Evolutionary conservation across 2,797 vertebrate species (phyloP), one percentile per base, ranked within the genome.

Genomic region (Megaceryle alcyon): DNA sequence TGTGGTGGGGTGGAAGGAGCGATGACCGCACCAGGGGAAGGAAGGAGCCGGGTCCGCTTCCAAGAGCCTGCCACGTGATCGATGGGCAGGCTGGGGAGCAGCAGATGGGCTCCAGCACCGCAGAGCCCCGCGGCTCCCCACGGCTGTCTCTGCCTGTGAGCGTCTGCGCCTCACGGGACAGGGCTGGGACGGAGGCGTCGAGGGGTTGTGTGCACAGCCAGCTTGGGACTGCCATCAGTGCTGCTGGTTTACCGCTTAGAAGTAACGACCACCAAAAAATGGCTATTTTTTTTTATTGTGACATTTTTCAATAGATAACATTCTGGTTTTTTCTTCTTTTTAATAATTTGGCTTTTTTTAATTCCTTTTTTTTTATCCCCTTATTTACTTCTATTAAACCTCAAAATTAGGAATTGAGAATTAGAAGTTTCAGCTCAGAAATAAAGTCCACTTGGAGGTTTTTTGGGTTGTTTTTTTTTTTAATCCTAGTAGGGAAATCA

Each of bases 171-270:
- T 26, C 49, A 5, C 1, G 1, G 33, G 39, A 25, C 7, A 7
- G 43, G 65, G 44, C 57, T 12, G 16, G 28, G 57, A 18, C 5
- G 2, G 21, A n/a, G 26, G 26, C 16, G 41, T 26, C 12, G 2
- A 4, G 49, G 28, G 53, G 6, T 2, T 1, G n/a, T 44, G 1
- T 0, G 5, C 7, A 0, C 22, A 4, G 57, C 70, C 28, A 1
- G 14, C 9, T 0, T 22, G 78, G 59, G 17, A 3, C 56, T 35
- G 7, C 5, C 39, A 12, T 2, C n/a, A 1, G 0, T 10, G 25
- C 85, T 48, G 68, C 61, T 18, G 5, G 1, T 56, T 23, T 13
- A 16, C 28, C 1, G 0, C 5, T 39, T 56, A 29, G 49, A 70
- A 63, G 18, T 13, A 31, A 26, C 28, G 9, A 10, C 17, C 10